These are phyloP conservation scores for Bungarus multicinctus DNA, from an alignment of 2,113 vertebrate species.

Conservation along the genomic window DNA sequence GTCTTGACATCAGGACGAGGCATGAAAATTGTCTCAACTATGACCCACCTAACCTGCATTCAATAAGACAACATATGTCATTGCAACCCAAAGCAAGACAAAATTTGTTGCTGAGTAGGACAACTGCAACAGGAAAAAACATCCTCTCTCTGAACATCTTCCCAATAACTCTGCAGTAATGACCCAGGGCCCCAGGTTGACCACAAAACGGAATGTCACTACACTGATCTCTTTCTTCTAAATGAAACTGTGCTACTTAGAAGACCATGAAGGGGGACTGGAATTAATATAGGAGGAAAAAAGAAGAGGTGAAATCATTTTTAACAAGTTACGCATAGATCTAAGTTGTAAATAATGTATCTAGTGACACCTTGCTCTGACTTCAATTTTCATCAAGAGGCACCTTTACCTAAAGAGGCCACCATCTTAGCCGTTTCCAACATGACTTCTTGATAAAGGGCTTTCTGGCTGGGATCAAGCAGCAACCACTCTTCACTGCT, in stretches of 20 bases:
- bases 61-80: background rate
- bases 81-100: background rate
- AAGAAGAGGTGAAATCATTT: background rate
- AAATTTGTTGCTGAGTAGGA: background rate
- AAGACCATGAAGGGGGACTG: background rate
- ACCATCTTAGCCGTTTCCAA: too few relatives aligned
- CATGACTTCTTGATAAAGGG: too few relatives aligned
- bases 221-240: background rate
- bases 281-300: background rate
- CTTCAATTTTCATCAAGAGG: too few relatives aligned
- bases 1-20: background rate
- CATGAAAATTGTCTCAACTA: background rate
- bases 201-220: background rate
- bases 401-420: too few relatives aligned
- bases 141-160: background rate
- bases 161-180: background rate
- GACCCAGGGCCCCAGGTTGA: too few relatives aligned
- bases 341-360: background rate
- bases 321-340: background rate
- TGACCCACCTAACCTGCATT: background rate
- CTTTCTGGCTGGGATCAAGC: too few relatives aligned
- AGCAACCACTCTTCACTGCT: too few relatives aligned
- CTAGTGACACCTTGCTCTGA: background rate
- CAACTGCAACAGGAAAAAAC: background rate
- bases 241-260: background rate